phyloP scores from a whole-genome alignment of 2,888 invertebrate species.

The Drosophila recens region DNA sequence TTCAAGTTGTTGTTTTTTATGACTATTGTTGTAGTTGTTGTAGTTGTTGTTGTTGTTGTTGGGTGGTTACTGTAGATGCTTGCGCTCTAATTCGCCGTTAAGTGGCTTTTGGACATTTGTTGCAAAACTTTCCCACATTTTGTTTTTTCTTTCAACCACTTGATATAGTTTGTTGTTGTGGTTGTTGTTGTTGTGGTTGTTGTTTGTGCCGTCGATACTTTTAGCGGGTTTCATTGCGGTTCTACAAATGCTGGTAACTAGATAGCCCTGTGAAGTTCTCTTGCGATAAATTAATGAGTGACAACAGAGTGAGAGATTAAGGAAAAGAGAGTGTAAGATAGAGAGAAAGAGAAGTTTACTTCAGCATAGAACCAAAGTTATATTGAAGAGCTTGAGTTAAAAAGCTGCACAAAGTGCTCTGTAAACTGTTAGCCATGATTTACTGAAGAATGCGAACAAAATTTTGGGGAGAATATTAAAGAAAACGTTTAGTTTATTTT shows the following conservation, averaged over 20 bases:
- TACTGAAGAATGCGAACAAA: background rate
- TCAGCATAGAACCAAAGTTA: slow-evolving; percentile 18
- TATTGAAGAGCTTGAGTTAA: slow-evolving; percentile 8
- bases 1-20: slow-evolving; percentile 12
- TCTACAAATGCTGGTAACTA: slow-evolving; percentile 40
- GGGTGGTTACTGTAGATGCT: slow-evolving; percentile 44
- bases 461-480: background rate
- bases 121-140: slow-evolving; percentile 57
- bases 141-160: slow-evolving; percentile 18
- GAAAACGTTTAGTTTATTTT: too few relatives aligned
- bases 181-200: slow-evolving; percentile 7
- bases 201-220: slow-evolving; percentile 54
- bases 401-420: slow-evolving; percentile 39
- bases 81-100: slow-evolving; percentile 77
- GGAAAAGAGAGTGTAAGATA: background rate
- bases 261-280: slow-evolving; percentile 32
- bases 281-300: slow-evolving; percentile 62
- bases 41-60: slow-evolving; percentile 31
- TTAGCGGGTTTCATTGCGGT: slow-evolving; percentile 40
- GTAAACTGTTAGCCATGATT: slow-evolving; percentile 27
- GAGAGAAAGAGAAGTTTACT: background rate
- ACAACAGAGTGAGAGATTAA: background rate
- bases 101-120: slow-evolving; percentile 79
- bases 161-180: slow-evolving; percentile 23
- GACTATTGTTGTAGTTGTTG: slow-evolving; percentile 31